Evolutionary conservation across 2,113 vertebrate genomes (phyloP), one percentile per base, ranked within the genome.

Genomic region (Cariama cristata): DNA sequence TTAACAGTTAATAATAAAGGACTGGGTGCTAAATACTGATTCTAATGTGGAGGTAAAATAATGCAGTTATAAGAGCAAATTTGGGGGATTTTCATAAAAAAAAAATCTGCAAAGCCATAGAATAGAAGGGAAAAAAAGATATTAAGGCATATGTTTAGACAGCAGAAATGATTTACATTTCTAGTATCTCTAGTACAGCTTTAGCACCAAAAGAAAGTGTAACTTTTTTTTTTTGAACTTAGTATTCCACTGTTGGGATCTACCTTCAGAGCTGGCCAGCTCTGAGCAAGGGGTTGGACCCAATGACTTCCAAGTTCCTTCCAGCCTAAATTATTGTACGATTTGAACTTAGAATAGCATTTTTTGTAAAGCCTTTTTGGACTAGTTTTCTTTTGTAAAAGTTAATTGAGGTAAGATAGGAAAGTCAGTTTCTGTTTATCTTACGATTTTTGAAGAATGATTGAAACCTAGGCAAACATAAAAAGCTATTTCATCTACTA

Each of bases 1-100:
- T 93, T 94, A 94, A 93, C 40, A 76, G 52, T 90, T 95, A 85
- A 33, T 97, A 96, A 92, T 92, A 42, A 67, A 63, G 47, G 91
- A 56, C 58, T 94, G 19, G 19, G 11, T 83, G 67, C 30, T 88
- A 89, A 90, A 35, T 87, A 81, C 40, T 75, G 33, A 52, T 76
- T 56, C 22, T 58, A 17, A 12, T 24, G 24, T 40, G 42, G 44
- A 73, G 28, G 53, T 62, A 53, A 59, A 92, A 76, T 72, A 42
- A 26, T 47, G 47, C 38, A 85, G 49, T 59, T 79, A 14, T 22
- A 63, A n/a, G 17, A 91, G 30, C 12, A 85, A 73, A 58, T 85
- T 47, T 60, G 0, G 35, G 21, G 8, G 75, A 28, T 82, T 95
- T 92, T 90, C 19, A 32, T 47, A 4, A 59, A 42, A n/a, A 4